Percentiles rank a stretch among this genome's conserved stretches.
These are phyloP conservation scores for Schizotus pectinicornis DNA, from an alignment of 2,888 invertebrate species.

Conservation along the genomic window DNA sequence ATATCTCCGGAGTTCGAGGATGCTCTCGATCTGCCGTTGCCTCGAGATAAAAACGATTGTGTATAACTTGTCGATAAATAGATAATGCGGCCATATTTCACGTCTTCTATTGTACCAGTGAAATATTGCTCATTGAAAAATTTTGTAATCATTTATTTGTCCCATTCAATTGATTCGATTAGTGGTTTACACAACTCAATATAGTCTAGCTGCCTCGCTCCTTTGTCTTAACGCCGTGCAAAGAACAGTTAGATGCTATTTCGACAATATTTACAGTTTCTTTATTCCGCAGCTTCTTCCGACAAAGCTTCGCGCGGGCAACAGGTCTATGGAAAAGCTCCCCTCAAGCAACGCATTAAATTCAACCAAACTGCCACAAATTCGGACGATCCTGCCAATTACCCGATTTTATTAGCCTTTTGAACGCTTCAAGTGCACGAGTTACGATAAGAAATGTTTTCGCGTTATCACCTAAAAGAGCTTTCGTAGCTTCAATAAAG, in stretches of 20 bases:
- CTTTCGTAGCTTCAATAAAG: too few species aligned
- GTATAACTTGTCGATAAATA: constrained; percentile 15
- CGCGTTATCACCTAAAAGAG: too few species aligned
- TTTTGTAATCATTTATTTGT: constrained; percentile 16
- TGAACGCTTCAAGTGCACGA: too few species aligned
- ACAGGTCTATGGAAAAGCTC: too few species aligned
- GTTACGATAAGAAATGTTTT: too few species aligned
- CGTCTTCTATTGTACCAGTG: constrained; percentile 20
- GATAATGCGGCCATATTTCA: constrained; percentile 19
- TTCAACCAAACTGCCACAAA: too few species aligned
- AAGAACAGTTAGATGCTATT: not conserved
- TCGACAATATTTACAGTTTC: not conserved
- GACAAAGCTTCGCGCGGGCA: too few species aligned
- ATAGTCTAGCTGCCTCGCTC: not conserved
- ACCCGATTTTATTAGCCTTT: too few species aligned
- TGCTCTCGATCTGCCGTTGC: constrained; percentile 7
- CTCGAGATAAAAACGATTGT: constrained; percentile 13
- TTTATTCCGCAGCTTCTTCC: too few species aligned
- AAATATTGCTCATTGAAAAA: constrained; percentile 21
- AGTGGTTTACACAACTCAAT: constrained; percentile 11
- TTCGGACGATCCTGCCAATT: too few species aligned
- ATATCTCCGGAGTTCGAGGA: constrained; percentile 1
- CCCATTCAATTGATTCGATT: constrained; percentile 9
- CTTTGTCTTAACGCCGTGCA: not conserved
- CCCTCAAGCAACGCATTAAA: too few species aligned